Evolutionary conservation across 2,113 vertebrate genomes (phyloP).

Genomic region (Stigmatopora argus): DNA sequence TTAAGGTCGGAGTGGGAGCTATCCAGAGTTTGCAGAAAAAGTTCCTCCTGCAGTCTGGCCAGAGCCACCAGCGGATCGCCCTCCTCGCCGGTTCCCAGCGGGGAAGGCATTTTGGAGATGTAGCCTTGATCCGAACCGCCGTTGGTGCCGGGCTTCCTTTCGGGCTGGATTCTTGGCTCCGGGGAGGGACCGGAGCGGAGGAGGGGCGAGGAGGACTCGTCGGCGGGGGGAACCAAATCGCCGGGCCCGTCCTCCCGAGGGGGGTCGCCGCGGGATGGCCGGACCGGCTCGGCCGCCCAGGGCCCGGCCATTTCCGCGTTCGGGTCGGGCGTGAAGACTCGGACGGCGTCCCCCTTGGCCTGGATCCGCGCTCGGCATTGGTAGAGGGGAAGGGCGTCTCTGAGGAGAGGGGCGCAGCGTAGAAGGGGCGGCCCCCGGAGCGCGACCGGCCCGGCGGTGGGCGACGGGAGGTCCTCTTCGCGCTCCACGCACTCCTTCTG

Average conservation of each 20-base stretch:
- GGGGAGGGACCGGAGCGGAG: background rate
- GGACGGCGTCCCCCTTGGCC: slow-evolving; percentile 10
- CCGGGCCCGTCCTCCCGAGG: background rate
- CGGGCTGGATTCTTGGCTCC: slow-evolving; percentile 10
- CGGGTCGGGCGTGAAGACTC: slow-evolving; percentile 49
- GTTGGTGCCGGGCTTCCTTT: slow-evolving; percentile 57
- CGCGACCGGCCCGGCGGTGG: no score
- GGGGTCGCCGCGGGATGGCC: no score
- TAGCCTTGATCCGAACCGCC: slow-evolving; percentile 87
- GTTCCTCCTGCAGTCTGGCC: slow-evolving; percentile 74
- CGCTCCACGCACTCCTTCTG: slow-evolving; percentile 68
- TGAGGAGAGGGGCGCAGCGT: slow-evolving; percentile 59
- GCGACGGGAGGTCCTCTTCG: slow-evolving; percentile 51
- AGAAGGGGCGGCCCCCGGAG: slow-evolving; percentile 28
- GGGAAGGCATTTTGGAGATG: slow-evolving; percentile 74
- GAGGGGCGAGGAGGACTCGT: no score
- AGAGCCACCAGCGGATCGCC: slow-evolving; percentile 66
- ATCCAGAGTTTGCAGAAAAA: slow-evolving; percentile 61
- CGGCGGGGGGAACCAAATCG: background rate
- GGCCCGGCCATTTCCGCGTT: slow-evolving; percentile 2
- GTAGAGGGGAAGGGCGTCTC: slow-evolving; percentile 42
- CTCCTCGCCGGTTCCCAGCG: slow-evolving; percentile 48
- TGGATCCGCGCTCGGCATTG: slow-evolving; percentile 28
- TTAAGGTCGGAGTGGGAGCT: slow-evolving; percentile 11
- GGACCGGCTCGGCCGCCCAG: slow-evolving; percentile 14